Conservation (phyloP, 64 coral and sea anemone species). For the Montipora foliosa region DNA sequence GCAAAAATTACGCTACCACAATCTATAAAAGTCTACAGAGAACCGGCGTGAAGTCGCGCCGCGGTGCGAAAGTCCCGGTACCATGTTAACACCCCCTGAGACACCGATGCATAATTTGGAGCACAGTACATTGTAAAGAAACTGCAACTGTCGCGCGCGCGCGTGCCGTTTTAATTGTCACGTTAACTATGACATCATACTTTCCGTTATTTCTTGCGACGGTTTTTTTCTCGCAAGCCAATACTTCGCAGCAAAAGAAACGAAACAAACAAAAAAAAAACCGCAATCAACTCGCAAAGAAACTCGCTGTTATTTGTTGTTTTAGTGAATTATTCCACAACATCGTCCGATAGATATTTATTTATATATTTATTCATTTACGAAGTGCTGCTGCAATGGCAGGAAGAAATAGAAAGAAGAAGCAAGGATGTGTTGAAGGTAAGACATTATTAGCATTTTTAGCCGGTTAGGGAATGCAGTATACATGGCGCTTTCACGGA, state of each 20-base stretch:
- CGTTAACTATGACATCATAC: background rate
- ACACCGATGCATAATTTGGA: too few species aligned
- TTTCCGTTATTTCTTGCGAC: background rate
- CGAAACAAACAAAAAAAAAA: background rate
- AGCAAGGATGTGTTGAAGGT: conserved; percentile 8
- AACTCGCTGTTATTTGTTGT: too few species aligned
- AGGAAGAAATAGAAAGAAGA: conserved; percentile 2
- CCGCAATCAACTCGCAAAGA: too few species aligned
- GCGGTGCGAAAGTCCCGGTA: too few species aligned
- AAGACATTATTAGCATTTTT: background rate
- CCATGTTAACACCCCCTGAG: too few species aligned
- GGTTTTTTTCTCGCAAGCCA: background rate
- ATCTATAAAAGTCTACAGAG: too few species aligned
- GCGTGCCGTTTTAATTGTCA: background rate
- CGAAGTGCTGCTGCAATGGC: background rate
- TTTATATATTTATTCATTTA: background rate
- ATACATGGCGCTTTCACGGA: too few species aligned
- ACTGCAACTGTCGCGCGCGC: background rate
- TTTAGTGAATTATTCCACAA: background rate
- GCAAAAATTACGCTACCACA: too few species aligned
- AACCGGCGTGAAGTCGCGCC: too few species aligned
- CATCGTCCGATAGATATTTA: background rate
- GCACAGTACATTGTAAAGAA: too few species aligned
- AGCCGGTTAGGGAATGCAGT: background rate
- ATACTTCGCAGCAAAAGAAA: background rate